Conservation (phyloP, 1,140 invertebrate genomes). For the Cydia amplana region DNA sequence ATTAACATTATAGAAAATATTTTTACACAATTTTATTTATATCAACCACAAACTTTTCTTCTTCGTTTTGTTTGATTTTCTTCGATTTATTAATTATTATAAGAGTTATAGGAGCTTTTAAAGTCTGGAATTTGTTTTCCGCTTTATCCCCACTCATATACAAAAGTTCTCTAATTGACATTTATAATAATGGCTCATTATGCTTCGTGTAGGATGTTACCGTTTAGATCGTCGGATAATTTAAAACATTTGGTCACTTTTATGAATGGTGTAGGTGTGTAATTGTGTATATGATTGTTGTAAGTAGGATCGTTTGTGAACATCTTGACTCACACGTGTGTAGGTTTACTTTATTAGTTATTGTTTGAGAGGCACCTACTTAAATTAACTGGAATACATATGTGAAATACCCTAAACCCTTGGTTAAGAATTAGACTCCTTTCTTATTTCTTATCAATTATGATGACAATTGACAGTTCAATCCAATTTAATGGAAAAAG, state of each 20-base stretch:
- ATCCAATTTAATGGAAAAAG: no score
- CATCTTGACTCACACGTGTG: conserved; percentile 24
- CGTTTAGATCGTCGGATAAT: conserved; percentile 14
- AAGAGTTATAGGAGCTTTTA: no score
- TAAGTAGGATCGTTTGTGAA: conserved; percentile 26
- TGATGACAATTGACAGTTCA: no score
- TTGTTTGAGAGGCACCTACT: neutral
- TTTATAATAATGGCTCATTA: conserved; percentile 12
- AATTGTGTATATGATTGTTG: conserved; percentile 30
- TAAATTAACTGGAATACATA: neutral
- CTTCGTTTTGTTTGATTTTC: no score
- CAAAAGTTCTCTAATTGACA: neutral
- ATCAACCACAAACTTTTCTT: no score
- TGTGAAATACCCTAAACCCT: neutral
- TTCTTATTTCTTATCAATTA: no score
- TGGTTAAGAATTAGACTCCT: no score
- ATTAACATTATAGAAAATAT: no score
- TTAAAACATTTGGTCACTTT: conserved; percentile 3
- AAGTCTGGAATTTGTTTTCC: no score
- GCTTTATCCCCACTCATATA: neutral
- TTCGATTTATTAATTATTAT: no score
- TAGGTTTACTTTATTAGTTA: conserved; percentile 9
- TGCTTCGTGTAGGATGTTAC: conserved; percentile 36
- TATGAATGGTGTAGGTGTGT: conserved; percentile 36
- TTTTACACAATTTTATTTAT: neutral